These are phyloP conservation scores for Boleophthalmus pectinirostris DNA, from an alignment of 2,113 vertebrate species.

Conservation along the genomic window DNA sequence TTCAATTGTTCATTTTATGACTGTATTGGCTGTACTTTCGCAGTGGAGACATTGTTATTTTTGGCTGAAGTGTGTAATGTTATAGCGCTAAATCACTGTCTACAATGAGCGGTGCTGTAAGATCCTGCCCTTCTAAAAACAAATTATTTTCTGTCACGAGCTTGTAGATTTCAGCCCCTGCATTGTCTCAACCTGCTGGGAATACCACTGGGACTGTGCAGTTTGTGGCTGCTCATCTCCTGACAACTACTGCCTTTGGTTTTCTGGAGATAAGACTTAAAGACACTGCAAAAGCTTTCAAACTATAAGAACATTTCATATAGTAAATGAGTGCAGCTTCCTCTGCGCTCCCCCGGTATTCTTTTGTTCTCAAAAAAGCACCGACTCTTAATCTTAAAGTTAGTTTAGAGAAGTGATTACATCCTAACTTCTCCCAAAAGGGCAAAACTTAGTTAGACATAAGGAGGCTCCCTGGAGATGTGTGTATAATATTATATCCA, in stretches of 20 bases:
- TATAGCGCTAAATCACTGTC: background rate
- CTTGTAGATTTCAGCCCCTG: background rate
- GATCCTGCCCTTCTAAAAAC: background rate
- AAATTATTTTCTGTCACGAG: slow-evolving; percentile 7
- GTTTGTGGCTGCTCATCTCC: slow-evolving; percentile 41
- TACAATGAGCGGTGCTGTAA: background rate
- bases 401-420: background rate
- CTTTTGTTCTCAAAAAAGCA: slow-evolving; percentile 41
- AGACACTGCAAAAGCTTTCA: slow-evolving; percentile 18
- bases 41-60: slow-evolving; percentile 6
- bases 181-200: slow-evolving; percentile 13
- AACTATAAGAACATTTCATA: slow-evolving; percentile 25
- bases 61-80: background rate
- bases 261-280: slow-evolving; percentile 32
- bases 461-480: background rate
- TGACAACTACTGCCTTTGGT: slow-evolving; percentile 21
- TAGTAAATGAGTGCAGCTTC: slow-evolving; percentile 21
- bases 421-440: background rate
- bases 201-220: slow-evolving; percentile 19
- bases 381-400: background rate
- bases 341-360: slow-evolving; percentile 7
- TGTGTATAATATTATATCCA: background rate
- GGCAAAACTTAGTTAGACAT: background rate
- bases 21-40: background rate
- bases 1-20: background rate